Evolutionary conservation across 2,888 invertebrate species (phyloP).

Genomic region (Euzophera pinguis): DNA sequence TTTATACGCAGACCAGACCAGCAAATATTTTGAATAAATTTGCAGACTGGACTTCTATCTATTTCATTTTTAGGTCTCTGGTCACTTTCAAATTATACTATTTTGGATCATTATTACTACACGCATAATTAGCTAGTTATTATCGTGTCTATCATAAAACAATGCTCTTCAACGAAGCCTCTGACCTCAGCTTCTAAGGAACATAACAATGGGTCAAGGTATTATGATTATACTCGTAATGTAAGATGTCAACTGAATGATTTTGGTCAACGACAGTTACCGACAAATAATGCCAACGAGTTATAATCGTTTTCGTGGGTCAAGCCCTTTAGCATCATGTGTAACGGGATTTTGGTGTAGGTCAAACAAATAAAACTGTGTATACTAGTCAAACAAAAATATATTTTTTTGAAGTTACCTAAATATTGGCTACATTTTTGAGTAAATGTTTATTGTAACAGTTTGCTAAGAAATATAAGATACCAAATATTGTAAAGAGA

Average conservation of each 20-base stretch:
- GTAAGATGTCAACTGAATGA: conserved; percentile 33
- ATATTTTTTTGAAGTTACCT: no score
- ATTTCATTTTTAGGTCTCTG: no score
- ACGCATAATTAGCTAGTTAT: not conserved
- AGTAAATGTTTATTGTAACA: no score
- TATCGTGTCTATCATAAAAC: conserved; percentile 16
- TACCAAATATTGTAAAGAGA: no score
- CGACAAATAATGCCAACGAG: conserved; percentile 11
- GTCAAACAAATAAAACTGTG: conserved; percentile 24
- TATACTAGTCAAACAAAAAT: conserved; percentile 1
- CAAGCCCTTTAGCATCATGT: conserved; percentile 32
- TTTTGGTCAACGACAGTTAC: conserved; percentile 22
- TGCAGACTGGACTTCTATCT: no score
- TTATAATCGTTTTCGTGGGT: conserved; percentile 36
- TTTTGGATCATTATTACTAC: no score
- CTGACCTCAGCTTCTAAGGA: conserved; percentile 30
- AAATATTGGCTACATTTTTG: no score
- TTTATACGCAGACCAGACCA: no score
- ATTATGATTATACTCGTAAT: conserved; percentile 28
- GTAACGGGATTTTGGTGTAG: conserved; percentile 40
- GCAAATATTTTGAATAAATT: no score
- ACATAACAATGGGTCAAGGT: conserved; percentile 42
- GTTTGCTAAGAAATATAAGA: no score
- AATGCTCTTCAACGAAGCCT: conserved; percentile 20
- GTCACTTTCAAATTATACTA: no score